A percentile compares a stretch with the other conserved stretches of the same genome.
phyloP scores from a whole-genome alignment of 2,888 invertebrate genomes.

The Chrysina gloriosa region DNA sequence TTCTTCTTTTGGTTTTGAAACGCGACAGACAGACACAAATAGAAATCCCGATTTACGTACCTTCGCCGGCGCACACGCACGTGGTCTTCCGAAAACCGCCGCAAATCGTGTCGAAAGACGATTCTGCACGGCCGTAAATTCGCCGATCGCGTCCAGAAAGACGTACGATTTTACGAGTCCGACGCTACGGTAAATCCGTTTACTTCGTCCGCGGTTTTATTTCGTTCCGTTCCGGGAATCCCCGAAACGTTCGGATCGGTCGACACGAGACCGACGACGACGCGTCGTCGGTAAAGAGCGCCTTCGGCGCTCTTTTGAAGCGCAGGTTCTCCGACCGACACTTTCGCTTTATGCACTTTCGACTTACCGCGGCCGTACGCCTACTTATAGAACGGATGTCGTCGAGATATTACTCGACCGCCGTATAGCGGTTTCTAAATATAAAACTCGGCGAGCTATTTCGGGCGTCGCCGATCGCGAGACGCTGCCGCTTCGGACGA shows the following conservation, averaged over 20 bases:
- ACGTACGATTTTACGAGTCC: neutral
- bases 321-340: neutral
- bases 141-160: neutral
- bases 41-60: neutral
- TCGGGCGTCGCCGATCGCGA: neutral
- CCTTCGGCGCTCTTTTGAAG: neutral
- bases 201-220: neutral
- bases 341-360: no score
- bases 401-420: constrained; percentile 2
- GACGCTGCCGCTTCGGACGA: neutral
- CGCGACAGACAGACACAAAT: neutral
- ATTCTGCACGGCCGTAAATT: neutral
- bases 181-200: neutral
- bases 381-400: constrained; percentile 9
- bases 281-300: no score
- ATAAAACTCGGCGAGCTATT: constrained; percentile 3
- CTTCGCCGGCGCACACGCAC: neutral
- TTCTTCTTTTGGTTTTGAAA: no score
- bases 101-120: constrained; percentile 9
- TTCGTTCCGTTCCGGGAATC: neutral
- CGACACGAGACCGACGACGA: no score
- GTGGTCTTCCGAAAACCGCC: neutral
- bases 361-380: no score
- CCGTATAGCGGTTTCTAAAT: constrained; percentile 16
- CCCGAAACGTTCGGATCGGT: neutral